Evolutionary conservation across 1,140 invertebrate species (phyloP).

Genomic region (Sycophila sp.): DNA sequence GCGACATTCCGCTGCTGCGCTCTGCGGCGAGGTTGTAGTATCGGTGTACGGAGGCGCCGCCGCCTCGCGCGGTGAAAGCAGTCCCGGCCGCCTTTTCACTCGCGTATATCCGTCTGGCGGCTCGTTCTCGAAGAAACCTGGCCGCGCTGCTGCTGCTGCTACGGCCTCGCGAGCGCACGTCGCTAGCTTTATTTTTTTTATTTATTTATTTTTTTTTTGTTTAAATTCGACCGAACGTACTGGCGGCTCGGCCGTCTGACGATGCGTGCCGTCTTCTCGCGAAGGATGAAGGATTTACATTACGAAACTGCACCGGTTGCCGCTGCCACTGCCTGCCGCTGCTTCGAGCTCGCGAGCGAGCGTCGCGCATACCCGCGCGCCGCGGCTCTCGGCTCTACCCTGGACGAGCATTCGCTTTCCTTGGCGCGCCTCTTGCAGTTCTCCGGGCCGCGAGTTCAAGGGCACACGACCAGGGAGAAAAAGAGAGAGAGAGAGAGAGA

Average conservation of each 20-base stretch:
- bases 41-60: neutral
- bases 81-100: conserved; percentile 59
- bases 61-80: conserved; percentile 50
- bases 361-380: conserved; percentile 14
- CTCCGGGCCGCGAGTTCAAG: neutral
- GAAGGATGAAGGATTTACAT: neutral
- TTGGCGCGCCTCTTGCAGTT: conserved; percentile 1
- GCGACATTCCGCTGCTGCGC: too few species aligned
- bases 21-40: too few species aligned
- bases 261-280: neutral
- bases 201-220: too few species aligned
- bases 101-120: neutral
- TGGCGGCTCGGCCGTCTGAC: too few species aligned
- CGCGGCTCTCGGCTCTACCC: conserved; percentile 8
- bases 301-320: conserved; percentile 26
- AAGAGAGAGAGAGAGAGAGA: too few species aligned
- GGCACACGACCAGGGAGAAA: too few species aligned
- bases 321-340: neutral
- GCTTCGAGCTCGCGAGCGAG: conserved; percentile 22
- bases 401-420: conserved; percentile 18
- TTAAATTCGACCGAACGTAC: too few species aligned
- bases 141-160: too few species aligned
- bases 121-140: too few species aligned
- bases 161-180: too few species aligned
- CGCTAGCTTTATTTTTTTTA: too few species aligned